Evolutionary conservation across 2,888 invertebrate genomes (phyloP).

Genomic region (Drosophila formosana): DNA sequence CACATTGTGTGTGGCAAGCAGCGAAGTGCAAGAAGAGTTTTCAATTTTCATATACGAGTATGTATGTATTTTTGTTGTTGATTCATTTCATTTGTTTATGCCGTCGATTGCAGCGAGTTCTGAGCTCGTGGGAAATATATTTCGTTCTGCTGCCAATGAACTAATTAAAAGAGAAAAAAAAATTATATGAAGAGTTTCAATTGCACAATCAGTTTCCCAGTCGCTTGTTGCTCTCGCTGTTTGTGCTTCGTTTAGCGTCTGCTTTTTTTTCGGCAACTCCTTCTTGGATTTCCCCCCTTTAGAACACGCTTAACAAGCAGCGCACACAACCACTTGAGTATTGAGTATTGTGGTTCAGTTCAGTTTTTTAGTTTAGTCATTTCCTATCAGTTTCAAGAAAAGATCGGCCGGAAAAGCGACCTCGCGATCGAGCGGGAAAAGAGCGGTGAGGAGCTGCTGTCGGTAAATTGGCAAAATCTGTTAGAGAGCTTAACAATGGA

Average conservation of each 20-base stretch:
- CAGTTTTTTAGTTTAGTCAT: conserved; percentile 64
- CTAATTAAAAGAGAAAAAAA: conserved; percentile 68
- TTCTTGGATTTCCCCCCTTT: neutral
- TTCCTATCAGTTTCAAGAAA: conserved; percentile 67
- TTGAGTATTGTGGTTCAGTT: conserved; percentile 49
- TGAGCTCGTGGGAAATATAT: conserved; percentile 76
- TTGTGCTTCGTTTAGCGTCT: conserved; percentile 39
- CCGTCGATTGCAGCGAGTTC: conserved; percentile 58
- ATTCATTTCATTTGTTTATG: conserved; percentile 76
- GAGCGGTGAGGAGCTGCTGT: neutral
- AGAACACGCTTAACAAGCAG: conserved; percentile 29
- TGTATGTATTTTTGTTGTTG: conserved; percentile 52
- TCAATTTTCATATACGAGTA: conserved; percentile 46
- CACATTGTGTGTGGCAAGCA: conserved; percentile 37
- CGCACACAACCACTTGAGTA: conserved; percentile 59
- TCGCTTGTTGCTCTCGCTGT: neutral
- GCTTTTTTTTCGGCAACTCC: conserved; percentile 29
- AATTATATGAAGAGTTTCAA: conserved; percentile 42
- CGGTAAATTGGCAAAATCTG: conserved; percentile 72
- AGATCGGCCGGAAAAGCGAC: conserved; percentile 55
- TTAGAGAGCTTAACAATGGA: conserved; percentile 34
- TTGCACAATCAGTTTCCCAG: conserved; percentile 47
- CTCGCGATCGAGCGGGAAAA: neutral
- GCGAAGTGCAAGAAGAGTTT: neutral
- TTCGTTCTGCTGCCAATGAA: conserved; percentile 61